Evolutionary conservation across 2,113 vertebrate species (phyloP).

Genomic region (Semicossyphus pulcher): DNA sequence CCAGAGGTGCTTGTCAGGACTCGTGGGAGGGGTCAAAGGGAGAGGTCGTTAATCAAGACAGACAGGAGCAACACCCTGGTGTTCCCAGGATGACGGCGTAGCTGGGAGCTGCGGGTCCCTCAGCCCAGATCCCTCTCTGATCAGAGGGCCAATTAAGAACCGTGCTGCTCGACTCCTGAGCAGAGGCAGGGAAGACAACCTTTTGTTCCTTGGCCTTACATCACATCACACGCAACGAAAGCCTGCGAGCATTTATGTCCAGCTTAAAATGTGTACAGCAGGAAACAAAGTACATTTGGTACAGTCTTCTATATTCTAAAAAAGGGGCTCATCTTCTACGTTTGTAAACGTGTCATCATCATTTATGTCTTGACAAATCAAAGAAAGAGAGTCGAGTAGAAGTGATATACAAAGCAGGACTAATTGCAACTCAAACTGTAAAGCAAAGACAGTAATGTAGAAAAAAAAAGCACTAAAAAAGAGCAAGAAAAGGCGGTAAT

Average conservation of each 20-base stretch:
- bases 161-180: slow-evolving; percentile 40
- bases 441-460: neutral
- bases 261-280: slow-evolving; percentile 19
- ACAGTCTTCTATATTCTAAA: neutral
- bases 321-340: neutral
- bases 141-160: slow-evolving; percentile 74
- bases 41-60: slow-evolving; percentile 77
- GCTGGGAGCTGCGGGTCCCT: slow-evolving; percentile 53
- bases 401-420: neutral
- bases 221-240: slow-evolving; percentile 33
- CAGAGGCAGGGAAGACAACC: slow-evolving; percentile 59
- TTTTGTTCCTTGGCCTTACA: slow-evolving; percentile 69
- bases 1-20: slow-evolving; percentile 58
- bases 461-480: neutral
- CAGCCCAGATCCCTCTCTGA: slow-evolving; percentile 62
- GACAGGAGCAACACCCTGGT: slow-evolving; percentile 63
- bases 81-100: slow-evolving; percentile 52
- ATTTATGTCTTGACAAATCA: slow-evolving; percentile 1
- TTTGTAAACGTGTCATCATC: neutral
- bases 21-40: slow-evolving; percentile 68
- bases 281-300: slow-evolving; percentile 18
- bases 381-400: neutral
- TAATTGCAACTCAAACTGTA: neutral
- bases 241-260: slow-evolving; percentile 52
- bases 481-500: slow-evolving; percentile 34